Conservation (phyloP, 2,888 invertebrate genomes). For the Pediacus dermestoides region DNA sequence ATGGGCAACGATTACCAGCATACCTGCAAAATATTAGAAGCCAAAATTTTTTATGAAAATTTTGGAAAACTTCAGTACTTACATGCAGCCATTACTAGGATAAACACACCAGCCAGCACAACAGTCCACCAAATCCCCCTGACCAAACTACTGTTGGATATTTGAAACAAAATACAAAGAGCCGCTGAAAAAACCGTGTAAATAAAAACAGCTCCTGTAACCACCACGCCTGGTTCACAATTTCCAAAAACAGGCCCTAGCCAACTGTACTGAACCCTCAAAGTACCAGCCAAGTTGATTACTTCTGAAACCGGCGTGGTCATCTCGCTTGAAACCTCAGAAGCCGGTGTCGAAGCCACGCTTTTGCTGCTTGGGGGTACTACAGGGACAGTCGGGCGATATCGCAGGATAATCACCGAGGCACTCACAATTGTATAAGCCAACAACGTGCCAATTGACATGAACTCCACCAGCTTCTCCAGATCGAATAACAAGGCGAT, state of each 20-base stretch:
- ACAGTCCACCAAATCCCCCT: constrained; percentile 67
- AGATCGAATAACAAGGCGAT: constrained; percentile 85
- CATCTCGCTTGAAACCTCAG: constrained; percentile 46
- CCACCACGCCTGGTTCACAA: constrained; percentile 74
- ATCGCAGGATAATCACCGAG: constrained; percentile 81
- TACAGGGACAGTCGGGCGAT: constrained; percentile 48
- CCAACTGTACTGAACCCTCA: constrained; percentile 71
- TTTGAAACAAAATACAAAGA: constrained; percentile 64
- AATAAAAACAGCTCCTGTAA: constrained; percentile 67
- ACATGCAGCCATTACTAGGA: constrained; percentile 63
- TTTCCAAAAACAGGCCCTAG: constrained; percentile 68
- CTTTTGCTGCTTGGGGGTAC: constrained; percentile 10
- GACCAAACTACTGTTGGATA: constrained; percentile 52
- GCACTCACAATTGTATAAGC: constrained; percentile 92
- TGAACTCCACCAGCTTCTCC: constrained; percentile 87
- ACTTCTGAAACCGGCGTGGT: constrained; percentile 45
- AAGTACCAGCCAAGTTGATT: constrained; percentile 66
- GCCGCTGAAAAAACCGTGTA: constrained; percentile 66
- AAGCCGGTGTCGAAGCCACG: constrained; percentile 38
- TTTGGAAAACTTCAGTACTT: constrained; percentile 42
- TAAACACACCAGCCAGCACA: constrained; percentile 59
- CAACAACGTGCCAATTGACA: constrained; percentile 86
- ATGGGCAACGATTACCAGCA: constrained; percentile 66
- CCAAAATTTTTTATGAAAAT: neutral
- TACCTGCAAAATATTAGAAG: constrained; percentile 50